Conservation (phyloP, 1,140 invertebrate genomes). For the Cydia amplana region DNA sequence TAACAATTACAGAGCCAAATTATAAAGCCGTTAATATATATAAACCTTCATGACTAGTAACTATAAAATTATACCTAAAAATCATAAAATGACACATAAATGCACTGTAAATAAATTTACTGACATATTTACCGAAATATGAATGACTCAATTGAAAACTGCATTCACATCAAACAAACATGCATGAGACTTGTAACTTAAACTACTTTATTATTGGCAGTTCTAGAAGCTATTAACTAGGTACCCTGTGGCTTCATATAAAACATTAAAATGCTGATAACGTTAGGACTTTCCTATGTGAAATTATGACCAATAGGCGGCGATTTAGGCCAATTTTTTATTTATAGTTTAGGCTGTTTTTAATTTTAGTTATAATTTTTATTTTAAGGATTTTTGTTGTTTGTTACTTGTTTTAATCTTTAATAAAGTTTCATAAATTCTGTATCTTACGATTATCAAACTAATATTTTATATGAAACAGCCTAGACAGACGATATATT, state of each 20-base stretch:
- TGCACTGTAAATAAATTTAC: background rate
- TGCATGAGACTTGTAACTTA: background rate
- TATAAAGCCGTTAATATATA: background rate
- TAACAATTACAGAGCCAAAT: background rate
- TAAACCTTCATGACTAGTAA: conserved; percentile 1
- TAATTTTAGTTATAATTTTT: no score
- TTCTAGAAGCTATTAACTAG: background rate
- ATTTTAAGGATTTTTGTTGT: no score
- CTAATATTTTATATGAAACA: no score
- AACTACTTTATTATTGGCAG: background rate
- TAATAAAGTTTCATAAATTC: no score
- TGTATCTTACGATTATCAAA: no score
- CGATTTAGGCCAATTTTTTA: no score
- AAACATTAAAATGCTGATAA: no score
- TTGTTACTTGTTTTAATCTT: no score
- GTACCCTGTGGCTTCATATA: background rate
- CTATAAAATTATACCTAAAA: background rate
- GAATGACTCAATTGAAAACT: background rate
- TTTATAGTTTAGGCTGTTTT: no score
- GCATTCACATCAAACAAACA: background rate
- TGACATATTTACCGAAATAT: background rate
- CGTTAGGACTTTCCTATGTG: no score
- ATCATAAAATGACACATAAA: background rate
- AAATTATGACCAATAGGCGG: no score
- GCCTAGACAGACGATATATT: no score